Evolutionary conservation across 2,797 vertebrate genomes (phyloP), one percentile per base, ranked within the genome.

Genomic region (Scarus forsteni): DNA sequence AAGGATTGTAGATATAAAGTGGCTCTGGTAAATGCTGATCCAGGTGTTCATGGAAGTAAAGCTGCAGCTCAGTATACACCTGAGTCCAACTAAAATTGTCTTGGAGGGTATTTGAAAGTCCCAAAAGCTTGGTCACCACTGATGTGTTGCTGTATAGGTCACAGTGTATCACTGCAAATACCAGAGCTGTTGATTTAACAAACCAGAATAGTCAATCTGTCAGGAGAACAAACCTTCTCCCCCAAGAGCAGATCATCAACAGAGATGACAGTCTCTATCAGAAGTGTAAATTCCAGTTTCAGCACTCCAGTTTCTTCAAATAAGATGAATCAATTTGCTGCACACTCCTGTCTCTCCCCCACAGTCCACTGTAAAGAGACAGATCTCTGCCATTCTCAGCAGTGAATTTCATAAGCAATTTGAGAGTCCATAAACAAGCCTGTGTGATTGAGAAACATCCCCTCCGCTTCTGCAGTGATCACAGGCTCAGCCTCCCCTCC

Each of bases 321-420:
- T 48, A 40, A 54, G n/a, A 71, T 59, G 36, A 39, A 19, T 55
- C 19, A 52, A 35, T 70, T 45, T 52, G 3, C 19, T 36, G 27
- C 65, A 49, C 55, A 62, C 14, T 12, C 8, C 14, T 16, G 19
- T 42, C 53, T 53, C 15, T 52, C 34, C 54, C 15, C 52, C 39
- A 58, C 43, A 58, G 27, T 46, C 3, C 1, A 7, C 5, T 46
- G 39, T 60, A 38, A 15, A 34, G n/a, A 12, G 54, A n/a, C 40
- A 15, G 38, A 49, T 14, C 19, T 8, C 48, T 13, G 16, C 48
- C 10, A 45, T 9, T 10, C 81, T 96, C 91, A 98, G 93, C 96
- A 97, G 85, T 95, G 96, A 71, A 96, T 95, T 87, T 97, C 96
- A 1, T 97, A 97, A 16, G 96, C 95, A 0, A 96, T 94, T 67